Conservation (phyloP, 1,140 invertebrate genomes). For the Bradynema listronoti region DNA sequence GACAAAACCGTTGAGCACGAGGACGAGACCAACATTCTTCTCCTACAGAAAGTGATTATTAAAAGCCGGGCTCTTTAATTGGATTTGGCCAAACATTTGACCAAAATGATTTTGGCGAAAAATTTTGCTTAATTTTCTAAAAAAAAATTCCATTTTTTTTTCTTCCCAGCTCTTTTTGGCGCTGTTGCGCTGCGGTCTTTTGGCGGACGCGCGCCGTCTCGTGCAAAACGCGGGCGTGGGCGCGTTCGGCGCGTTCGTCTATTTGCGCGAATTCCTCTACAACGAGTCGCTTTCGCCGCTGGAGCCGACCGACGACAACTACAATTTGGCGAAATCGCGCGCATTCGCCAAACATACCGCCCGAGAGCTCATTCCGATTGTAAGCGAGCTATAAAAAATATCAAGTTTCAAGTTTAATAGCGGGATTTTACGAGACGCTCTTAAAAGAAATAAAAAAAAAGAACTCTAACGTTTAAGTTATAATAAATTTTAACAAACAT, state of each 20-base stretch:
- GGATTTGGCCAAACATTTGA: no score
- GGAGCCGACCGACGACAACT: conserved; percentile 17
- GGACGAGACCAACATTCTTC: background rate
- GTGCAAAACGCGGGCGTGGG: conserved; percentile 17
- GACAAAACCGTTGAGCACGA: background rate
- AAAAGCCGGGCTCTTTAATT: no score
- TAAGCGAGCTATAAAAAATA: no score
- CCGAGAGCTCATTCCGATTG: conserved; percentile 19
- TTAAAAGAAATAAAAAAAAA: no score
- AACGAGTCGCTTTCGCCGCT: conserved; percentile 23
- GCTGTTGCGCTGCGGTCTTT: conserved; percentile 24
- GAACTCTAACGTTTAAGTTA: no score
- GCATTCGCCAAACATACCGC: conserved; percentile 25
- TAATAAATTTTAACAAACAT: no score
- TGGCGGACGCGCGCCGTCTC: conserved; percentile 19
- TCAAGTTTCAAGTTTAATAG: background rate
- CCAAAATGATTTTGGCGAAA: no score
- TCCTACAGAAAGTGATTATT: background rate
- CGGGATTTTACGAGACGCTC: no score
- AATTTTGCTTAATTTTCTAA: conserved; percentile 10
- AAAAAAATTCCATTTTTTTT: conserved; percentile 13
- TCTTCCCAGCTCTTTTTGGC: conserved; percentile 15
- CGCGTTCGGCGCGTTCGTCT: conserved; percentile 17
- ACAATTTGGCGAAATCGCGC: conserved; percentile 21
- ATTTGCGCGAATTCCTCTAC: conserved; percentile 26